Conservation (phyloP, 1,140 invertebrate genomes). For the Notospermus geniculatus region DNA sequence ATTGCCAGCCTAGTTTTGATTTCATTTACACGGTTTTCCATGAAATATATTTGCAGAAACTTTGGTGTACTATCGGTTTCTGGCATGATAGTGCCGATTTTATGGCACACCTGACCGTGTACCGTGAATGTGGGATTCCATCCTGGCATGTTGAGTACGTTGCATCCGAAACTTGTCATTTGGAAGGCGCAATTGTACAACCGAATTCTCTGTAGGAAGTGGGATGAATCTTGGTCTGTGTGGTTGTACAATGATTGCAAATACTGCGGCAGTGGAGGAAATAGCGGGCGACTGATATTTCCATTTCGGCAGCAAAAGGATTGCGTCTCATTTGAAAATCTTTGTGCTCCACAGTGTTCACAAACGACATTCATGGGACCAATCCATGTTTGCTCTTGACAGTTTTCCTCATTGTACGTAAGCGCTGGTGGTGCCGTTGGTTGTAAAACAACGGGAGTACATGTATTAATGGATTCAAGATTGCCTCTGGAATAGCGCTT, state of each 20-base stretch:
- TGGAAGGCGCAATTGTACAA: neutral
- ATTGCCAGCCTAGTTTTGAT: neutral
- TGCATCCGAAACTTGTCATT: slow-evolving; percentile 1
- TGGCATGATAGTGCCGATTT: neutral
- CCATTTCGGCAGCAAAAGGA: neutral
- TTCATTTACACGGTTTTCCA: neutral
- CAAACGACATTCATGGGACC: neutral
- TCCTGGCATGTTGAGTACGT: neutral
- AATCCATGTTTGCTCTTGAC: too few relatives aligned
- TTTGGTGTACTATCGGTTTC: neutral
- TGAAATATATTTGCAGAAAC: slow-evolving; percentile 8
- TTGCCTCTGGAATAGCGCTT: too few relatives aligned
- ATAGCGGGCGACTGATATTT: neutral
- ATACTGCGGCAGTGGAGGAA: neutral
- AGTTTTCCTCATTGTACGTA: too few relatives aligned
- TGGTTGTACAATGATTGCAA: neutral
- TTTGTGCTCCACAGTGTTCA: neutral
- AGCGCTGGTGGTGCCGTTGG: too few relatives aligned
- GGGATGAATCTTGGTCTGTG: neutral
- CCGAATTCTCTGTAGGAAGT: neutral
- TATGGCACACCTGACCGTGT: neutral
- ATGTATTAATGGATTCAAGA: too few relatives aligned
- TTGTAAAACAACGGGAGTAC: too few relatives aligned
- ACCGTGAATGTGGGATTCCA: neutral
- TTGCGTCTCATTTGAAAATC: neutral